Evolutionary conservation across 2,888 invertebrate species (phyloP), one percentile per base, ranked within the genome.

Genomic region (Leptinotarsa peninsularis): DNA sequence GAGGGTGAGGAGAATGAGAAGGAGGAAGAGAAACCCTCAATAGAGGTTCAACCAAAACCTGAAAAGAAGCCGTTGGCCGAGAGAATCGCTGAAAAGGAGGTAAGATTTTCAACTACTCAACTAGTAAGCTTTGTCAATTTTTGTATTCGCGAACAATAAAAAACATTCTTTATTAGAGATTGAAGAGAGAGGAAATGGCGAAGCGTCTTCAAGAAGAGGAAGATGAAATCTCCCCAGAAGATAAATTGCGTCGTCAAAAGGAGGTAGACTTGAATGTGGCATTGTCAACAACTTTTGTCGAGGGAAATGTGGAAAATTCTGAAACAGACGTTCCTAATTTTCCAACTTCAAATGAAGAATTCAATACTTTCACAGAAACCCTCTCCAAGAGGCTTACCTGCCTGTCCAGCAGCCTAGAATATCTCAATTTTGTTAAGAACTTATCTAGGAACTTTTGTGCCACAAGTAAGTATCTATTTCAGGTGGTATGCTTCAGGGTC

Each of bases 1-100:
- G 97, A 98, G 87, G 96, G 96, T 89, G 96, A 95, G 63, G 94
- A 95, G 82, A 93, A 93, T 85, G 96, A 96, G 84, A 94, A 94
- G 84, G 94, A 85, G 93, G 93, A 84, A 91, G 90, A 84, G 91
- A 91, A 76, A 76, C 80, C 71, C 58, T 78, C 90, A 17, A 79
- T 79, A 58, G 92, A 92, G 78, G 87, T 95, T 95, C 86, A 95
- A 27, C 27, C 27, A 4, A 27, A 27, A 83, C 89, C 91, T 18
- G 91, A 92, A 84, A 95, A 93, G 88, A 95, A 94, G 89, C 91
- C 91, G 83, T 90, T 95, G 80, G 90, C 90, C 75, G 94, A 96
- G 83, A 96, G 94, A 91, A 93, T 97, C 81, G 96, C 95, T 27
- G 27, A 4, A 27, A 27, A 94, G 89, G 96, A 97, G 27, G 27